These are phyloP conservation scores for Sebastolobus altivelis DNA, from an alignment of 2,797 vertebrate genomes.

Conservation along the genomic window DNA sequence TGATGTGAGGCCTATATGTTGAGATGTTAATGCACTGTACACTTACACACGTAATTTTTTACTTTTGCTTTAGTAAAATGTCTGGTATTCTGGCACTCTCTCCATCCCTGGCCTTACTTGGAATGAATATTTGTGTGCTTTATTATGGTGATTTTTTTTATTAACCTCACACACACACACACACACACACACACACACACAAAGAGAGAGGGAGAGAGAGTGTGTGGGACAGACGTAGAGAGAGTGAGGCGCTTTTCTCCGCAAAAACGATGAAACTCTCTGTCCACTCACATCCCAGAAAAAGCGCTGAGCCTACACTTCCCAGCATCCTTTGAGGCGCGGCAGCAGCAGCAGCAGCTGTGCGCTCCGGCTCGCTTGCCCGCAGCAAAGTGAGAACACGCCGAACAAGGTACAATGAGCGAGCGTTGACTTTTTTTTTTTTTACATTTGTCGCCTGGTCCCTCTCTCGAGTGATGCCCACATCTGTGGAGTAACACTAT, in stretches of 20 bases:
- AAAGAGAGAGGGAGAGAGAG: neutral
- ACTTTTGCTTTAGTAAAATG: too few relatives aligned
- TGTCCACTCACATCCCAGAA: neutral
- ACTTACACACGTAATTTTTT: too few relatives aligned
- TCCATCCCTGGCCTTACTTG: too few relatives aligned
- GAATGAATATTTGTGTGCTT: neutral
- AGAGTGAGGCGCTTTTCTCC: neutral
- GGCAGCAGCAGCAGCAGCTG: constrained; percentile 74
- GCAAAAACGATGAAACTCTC: constrained; percentile 6
- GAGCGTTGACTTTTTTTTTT: constrained; percentile 62
- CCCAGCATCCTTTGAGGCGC: constrained; percentile 77
- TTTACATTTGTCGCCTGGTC: constrained; percentile 38
- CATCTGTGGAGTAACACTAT: constrained; percentile 76
- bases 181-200: neutral
- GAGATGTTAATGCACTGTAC: neutral
- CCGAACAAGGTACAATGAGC: constrained; percentile 69
- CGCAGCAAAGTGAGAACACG: constrained; percentile 80
- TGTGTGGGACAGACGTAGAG: neutral
- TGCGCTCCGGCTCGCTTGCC: constrained; percentile 62
- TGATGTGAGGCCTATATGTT: neutral
- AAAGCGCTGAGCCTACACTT: constrained; percentile 72
- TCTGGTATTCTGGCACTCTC: too few relatives aligned
- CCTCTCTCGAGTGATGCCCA: constrained; percentile 67
- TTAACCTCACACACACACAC: neutral
- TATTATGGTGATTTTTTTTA: neutral